A percentile compares a stretch with the other conserved stretches of the same genome.
These are phyloP conservation scores for Formica selysi DNA, from an alignment of 1,140 invertebrate genomes.

Conservation along the genomic window DNA sequence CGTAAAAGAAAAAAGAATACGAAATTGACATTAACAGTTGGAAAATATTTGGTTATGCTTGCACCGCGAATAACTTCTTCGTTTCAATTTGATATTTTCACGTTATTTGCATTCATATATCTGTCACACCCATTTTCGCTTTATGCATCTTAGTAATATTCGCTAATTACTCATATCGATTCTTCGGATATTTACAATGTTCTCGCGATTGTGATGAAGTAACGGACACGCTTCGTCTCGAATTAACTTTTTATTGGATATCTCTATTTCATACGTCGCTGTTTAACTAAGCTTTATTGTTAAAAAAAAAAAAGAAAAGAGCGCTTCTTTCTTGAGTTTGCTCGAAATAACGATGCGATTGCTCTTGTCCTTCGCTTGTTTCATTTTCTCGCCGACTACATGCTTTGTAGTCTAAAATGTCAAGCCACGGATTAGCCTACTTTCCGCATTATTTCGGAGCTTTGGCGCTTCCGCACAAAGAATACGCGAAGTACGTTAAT, in stretches of 20 bases:
- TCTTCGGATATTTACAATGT: not conserved
- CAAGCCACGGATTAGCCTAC: constrained; percentile 32
- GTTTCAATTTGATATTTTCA: not conserved
- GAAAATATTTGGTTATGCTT: not conserved
- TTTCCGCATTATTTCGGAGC: constrained; percentile 30
- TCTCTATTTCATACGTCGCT: not conserved
- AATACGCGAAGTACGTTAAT: constrained; percentile 9
- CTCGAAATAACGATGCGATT: not conserved
- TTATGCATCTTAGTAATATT: constrained; percentile 32
- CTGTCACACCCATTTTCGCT: not conserved
- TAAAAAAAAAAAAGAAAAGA: not conserved
- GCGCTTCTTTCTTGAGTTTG: not conserved
- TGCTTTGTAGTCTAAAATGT: constrained; percentile 38
- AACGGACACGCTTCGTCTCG: not conserved
- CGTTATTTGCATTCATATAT: not conserved
- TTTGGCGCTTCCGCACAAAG: constrained; percentile 18
- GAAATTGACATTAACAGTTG: not conserved
- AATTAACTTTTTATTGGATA: not conserved
- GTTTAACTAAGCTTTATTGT: constrained; percentile 1
- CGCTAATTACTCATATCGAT: constrained; percentile 42
- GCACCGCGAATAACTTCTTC: not conserved
- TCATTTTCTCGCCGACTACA: not conserved
- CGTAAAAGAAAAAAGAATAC: not conserved
- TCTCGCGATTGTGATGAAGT: not conserved
- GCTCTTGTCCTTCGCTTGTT: not conserved